A percentile compares a stretch with the other conserved stretches of the same genome.
These are phyloP conservation scores for Dasysyrphus albostriatus DNA, from an alignment of 2,888 invertebrate species.

Conservation along the genomic window DNA sequence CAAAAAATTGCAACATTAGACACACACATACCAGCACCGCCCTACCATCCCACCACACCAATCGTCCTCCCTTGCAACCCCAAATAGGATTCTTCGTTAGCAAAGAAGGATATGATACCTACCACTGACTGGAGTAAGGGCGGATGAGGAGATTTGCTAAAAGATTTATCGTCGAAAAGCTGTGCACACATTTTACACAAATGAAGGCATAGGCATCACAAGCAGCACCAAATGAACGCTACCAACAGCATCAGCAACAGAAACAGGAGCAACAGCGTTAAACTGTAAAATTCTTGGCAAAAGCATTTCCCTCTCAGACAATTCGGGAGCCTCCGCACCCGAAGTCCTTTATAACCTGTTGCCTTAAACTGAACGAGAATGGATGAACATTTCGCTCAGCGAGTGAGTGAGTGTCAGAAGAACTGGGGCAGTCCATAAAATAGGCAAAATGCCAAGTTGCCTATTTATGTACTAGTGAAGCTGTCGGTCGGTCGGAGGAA, in stretches of 20 bases:
- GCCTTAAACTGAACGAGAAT: slow-evolving; percentile 48
- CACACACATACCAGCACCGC: slow-evolving; percentile 1
- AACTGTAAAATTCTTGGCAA: slow-evolving; percentile 59
- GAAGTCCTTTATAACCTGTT: slow-evolving; percentile 53
- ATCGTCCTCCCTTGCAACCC: background rate
- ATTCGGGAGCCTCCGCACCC: slow-evolving; percentile 45
- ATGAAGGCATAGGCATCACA: slow-evolving; percentile 12
- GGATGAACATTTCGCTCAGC: slow-evolving; percentile 48
- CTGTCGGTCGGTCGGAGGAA: slow-evolving; percentile 27
- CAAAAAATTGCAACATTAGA: slow-evolving; percentile 67
- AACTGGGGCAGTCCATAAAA: slow-evolving; percentile 66
- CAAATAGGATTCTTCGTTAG: slow-evolving; percentile 22
- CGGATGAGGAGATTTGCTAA: slow-evolving; percentile 59
- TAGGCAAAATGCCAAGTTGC: slow-evolving; percentile 74
- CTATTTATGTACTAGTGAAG: slow-evolving; percentile 65
- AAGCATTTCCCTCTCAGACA: slow-evolving; percentile 45
- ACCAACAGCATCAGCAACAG: slow-evolving; percentile 57
- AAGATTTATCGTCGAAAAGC: slow-evolving; percentile 72
- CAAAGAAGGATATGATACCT: slow-evolving; percentile 43
- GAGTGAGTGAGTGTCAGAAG: slow-evolving; percentile 58
- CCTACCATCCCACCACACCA: too few species aligned
- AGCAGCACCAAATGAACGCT: slow-evolving; percentile 2
- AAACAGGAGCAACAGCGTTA: slow-evolving; percentile 46
- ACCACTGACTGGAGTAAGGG: slow-evolving; percentile 1
- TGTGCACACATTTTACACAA: slow-evolving; percentile 60